These are phyloP conservation scores for Percopsis transmontana DNA, from an alignment of 2,113 vertebrate genomes.

Conservation along the genomic window DNA sequence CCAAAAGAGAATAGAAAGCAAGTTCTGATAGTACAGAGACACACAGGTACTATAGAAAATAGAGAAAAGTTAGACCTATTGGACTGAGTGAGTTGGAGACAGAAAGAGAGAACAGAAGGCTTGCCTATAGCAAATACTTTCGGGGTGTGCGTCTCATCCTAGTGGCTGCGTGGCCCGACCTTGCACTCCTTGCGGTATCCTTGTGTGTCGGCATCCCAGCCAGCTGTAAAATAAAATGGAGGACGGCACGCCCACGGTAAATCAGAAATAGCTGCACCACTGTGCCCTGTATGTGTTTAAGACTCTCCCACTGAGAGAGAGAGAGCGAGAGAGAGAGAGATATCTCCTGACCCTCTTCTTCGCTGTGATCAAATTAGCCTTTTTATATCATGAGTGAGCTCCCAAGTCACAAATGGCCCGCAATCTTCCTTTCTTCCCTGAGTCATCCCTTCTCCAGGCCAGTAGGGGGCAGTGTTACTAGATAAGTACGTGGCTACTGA, in stretches of 20 bases:
- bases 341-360: slow-evolving; percentile 29
- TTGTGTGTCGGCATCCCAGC: slow-evolving; percentile 66
- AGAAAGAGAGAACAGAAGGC: slow-evolving; percentile 25
- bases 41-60: background rate
- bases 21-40: background rate
- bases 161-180: slow-evolving; percentile 64
- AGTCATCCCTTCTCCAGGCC: slow-evolving; percentile 44
- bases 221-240: slow-evolving; percentile 78
- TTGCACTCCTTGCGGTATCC: slow-evolving; percentile 70
- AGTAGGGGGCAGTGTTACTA: slow-evolving; percentile 67
- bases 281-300: slow-evolving; percentile 57
- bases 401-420: slow-evolving; percentile 39
- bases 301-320: slow-evolving; percentile 38
- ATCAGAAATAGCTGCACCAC: slow-evolving; percentile 68
- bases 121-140: slow-evolving; percentile 12
- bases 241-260: slow-evolving; percentile 67
- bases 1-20: background rate
- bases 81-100: background rate
- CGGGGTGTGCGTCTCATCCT: slow-evolving; percentile 51
- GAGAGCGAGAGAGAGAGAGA: slow-evolving; percentile 18
- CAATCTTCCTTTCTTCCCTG: background rate
- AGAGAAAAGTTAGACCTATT: background rate
- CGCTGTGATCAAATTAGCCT: slow-evolving; percentile 40
- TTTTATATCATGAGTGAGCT: slow-evolving; percentile 19
- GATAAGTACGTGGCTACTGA: slow-evolving; percentile 48